Conservation (phyloP, 2,797 vertebrate genomes). For the Rhinoraja longicauda region DNA sequence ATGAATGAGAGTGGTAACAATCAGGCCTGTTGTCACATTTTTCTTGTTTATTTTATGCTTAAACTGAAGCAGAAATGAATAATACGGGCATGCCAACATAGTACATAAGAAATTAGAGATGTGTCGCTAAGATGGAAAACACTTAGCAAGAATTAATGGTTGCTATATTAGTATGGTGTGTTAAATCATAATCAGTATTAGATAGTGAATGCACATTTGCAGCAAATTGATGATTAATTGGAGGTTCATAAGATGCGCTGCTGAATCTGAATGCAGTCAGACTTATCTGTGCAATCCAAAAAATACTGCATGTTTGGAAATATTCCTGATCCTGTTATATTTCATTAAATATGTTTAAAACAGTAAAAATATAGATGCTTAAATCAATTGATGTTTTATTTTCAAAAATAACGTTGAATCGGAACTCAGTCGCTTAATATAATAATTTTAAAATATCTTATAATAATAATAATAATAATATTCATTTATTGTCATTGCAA, state of each 20-base stretch:
- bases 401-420: background rate
- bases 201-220: background rate
- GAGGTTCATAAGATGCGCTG: background rate
- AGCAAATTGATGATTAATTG: conserved; percentile 13
- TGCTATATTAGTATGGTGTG: background rate
- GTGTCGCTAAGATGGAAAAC: background rate
- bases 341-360: background rate
- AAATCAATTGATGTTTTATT: background rate
- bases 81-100: background rate
- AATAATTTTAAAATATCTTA: background rate
- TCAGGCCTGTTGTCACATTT: background rate
- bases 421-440: background rate
- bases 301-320: background rate
- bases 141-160: background rate
- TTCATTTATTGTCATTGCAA: too few relatives aligned
- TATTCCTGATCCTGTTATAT: background rate
- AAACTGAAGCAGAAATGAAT: background rate
- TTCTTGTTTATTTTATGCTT: background rate
- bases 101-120: background rate
- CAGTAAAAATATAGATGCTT: background rate
- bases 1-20: background rate
- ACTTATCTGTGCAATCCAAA: background rate
- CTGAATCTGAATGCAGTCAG: background rate
- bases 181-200: background rate
- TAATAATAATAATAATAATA: too few relatives aligned